Conservation (phyloP, 2,113 vertebrate species). For the Steatornis caripensis region DNA sequence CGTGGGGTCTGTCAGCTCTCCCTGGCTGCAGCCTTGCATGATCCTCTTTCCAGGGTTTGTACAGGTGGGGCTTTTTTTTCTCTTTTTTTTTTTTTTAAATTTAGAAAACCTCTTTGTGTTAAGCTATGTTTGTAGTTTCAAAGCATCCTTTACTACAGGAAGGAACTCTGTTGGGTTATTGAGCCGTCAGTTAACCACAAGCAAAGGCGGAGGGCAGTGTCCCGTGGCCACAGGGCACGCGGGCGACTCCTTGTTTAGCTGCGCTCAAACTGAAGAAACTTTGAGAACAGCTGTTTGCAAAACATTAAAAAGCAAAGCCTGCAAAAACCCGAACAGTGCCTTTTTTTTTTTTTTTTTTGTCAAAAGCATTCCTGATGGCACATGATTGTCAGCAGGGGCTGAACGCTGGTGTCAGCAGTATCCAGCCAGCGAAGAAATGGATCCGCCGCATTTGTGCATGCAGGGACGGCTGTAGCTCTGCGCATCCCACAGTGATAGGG, state of each 20-base stretch:
- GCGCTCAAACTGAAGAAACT: neutral
- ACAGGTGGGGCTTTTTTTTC: no score
- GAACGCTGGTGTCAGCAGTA: neutral
- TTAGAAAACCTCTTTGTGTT: neutral
- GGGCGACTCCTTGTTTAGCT: neutral
- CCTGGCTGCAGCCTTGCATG: neutral
- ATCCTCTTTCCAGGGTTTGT: neutral
- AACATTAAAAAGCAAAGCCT: neutral
- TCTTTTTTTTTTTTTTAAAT: neutral
- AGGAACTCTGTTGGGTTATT: neutral
- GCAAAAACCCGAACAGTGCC: neutral
- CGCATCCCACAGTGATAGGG: neutral
- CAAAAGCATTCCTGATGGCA: conserved; percentile 1
- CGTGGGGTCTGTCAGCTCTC: neutral
- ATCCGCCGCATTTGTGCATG: neutral
- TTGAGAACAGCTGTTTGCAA: neutral
- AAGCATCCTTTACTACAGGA: neutral
- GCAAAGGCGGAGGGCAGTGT: neutral
- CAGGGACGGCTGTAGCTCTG: neutral
- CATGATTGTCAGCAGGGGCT: neutral
- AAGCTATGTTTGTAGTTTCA: neutral
- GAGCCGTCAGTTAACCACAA: neutral
- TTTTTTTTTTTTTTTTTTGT: neutral
- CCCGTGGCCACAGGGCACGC: neutral
- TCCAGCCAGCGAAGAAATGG: neutral